Percentiles rank a stretch among this genome's conserved stretches.
These are phyloP conservation scores for Chalcosyrphus nemorum DNA, from an alignment of 2,888 invertebrate genomes.

Conservation along the genomic window DNA sequence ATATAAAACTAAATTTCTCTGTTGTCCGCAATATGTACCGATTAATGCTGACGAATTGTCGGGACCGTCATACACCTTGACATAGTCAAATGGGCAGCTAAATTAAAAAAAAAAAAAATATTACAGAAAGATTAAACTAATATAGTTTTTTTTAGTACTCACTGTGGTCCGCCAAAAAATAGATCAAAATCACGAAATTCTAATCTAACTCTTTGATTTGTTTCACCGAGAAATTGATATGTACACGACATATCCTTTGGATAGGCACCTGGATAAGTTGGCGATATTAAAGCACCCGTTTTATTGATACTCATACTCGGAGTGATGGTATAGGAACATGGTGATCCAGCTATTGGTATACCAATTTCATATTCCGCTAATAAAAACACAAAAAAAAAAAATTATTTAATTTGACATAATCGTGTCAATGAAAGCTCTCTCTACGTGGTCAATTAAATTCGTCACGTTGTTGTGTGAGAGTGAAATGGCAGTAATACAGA, in stretches of 20 bases:
- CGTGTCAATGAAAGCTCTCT: too few species aligned
- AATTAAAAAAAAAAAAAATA: neutral
- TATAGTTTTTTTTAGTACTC: conserved; percentile 83
- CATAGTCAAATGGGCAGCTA: conserved; percentile 99
- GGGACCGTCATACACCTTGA: conserved; percentile 97
- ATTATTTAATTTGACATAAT: too few species aligned
- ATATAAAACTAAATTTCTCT: conserved; percentile 96
- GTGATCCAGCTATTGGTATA: conserved; percentile 91
- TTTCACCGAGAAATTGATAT: conserved; percentile 95
- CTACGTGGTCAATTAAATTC: neutral
- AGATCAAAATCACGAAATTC: conserved; percentile 99
- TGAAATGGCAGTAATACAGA: neutral
- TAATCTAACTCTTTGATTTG: conserved; percentile 95
- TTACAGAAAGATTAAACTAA: too few species aligned
- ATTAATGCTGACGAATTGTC: conserved; percentile 94
- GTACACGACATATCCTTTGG: conserved; percentile 97
- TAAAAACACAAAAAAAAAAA: conserved; percentile 43
- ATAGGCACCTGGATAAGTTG: conserved; percentile 99
- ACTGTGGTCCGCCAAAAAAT: conserved; percentile 99
- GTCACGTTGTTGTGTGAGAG: neutral
- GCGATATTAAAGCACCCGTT: conserved; percentile 95
- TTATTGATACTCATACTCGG: conserved; percentile 84
- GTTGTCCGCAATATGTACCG: conserved; percentile 98
- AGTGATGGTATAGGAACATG: conserved; percentile 94
- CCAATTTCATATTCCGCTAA: conserved; percentile 96